These are phyloP conservation scores for Apogon hyalosoma DNA, from an alignment of 2,797 vertebrate species.

Conservation along the genomic window DNA sequence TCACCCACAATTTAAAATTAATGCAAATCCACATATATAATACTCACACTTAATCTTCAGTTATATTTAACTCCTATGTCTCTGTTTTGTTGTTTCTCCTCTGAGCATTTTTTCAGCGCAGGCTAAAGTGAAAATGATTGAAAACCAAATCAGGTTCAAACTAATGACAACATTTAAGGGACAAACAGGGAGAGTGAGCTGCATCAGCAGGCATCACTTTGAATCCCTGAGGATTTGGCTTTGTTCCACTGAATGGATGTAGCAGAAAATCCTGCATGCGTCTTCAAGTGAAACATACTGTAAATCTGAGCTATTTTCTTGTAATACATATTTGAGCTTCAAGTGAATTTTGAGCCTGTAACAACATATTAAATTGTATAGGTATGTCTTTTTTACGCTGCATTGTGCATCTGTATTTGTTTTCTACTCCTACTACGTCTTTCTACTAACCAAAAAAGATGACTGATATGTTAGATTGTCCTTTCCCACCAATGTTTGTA, in stretches of 20 bases:
- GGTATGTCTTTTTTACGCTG: not conserved
- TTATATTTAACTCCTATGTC: conserved; percentile 12
- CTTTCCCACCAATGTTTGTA: conserved; percentile 4
- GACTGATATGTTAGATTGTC: conserved; percentile 23
- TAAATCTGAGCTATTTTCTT: not conserved
- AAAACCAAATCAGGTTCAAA: conserved; percentile 12
- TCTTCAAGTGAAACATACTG: not conserved
- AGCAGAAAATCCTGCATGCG: not conserved
- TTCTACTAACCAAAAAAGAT: conserved; percentile 17
- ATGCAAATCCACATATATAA: conserved; percentile 18
- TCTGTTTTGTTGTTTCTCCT: not conserved
- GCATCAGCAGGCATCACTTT: conserved; percentile 2
- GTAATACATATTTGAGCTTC: not conserved
- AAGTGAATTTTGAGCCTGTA: not conserved
- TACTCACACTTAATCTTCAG: conserved; percentile 9
- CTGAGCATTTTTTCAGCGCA: not conserved
- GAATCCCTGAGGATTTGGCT: conserved; percentile 4
- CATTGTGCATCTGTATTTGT: not conserved
- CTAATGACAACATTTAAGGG: conserved; percentile 8
- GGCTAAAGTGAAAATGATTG: conserved; percentile 10
- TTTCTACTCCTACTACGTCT: not conserved
- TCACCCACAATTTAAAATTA: conserved; percentile 13
- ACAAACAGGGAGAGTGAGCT: conserved; percentile 12
- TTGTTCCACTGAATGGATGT: conserved; percentile 8
- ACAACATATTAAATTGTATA: not conserved